A percentile compares a stretch with the other conserved stretches of the same genome.
phyloP scores from a whole-genome alignment of 2,113 vertebrate genomes.

The Tragelaphus imberbis region DNA sequence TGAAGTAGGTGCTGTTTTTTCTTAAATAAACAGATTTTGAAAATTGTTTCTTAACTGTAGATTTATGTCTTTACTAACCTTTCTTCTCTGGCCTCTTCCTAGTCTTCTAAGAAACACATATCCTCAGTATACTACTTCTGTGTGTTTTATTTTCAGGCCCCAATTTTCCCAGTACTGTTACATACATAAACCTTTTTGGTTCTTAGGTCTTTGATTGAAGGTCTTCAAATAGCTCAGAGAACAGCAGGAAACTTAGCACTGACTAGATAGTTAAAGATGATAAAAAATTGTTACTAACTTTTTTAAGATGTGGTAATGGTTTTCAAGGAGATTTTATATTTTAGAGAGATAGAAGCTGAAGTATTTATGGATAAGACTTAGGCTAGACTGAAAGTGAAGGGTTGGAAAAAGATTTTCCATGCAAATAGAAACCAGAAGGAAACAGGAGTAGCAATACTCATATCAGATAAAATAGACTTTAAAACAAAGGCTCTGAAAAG shows the following conservation, averaged over 20 bases:
- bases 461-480: no score
- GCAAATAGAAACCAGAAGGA: no score
- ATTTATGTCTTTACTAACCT: background rate
- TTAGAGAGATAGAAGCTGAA: background rate
- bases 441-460: no score
- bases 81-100: background rate
- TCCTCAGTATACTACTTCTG: background rate
- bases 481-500: no score
- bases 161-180: background rate
- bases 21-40: slow-evolving; percentile 1
- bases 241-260: background rate
- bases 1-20: background rate
- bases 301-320: background rate
- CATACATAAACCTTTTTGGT: background rate
- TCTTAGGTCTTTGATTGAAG: background rate
- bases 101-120: background rate
- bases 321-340: background rate
- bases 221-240: background rate
- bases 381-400: no score
- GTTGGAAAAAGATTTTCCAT: no score
- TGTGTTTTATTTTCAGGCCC: background rate
- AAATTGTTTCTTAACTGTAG: background rate
- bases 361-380: background rate
- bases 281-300: slow-evolving; percentile 4
- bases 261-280: background rate